phyloP scores from a whole-genome alignment of 2,797 vertebrate genomes.

The Meriones psammophilus region DNA sequence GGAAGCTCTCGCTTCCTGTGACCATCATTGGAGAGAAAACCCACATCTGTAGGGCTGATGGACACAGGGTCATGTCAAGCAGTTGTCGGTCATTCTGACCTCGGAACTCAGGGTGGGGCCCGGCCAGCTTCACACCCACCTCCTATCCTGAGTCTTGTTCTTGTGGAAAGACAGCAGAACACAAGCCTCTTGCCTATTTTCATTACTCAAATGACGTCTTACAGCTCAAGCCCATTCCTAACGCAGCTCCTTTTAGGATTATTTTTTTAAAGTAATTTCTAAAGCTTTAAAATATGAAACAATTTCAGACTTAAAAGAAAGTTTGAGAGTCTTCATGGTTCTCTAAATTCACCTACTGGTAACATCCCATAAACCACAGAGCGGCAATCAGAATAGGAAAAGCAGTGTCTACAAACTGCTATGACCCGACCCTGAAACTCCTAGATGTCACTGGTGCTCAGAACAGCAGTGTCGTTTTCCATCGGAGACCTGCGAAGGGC shows the following conservation, averaged over 20 bases:
- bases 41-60: not conserved
- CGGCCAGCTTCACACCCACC: not conserved
- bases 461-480: rapidly evolving
- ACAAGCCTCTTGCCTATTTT: not conserved
- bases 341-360: not conserved
- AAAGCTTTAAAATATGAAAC: not conserved
- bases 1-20: not conserved
- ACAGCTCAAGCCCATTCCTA: too few species aligned
- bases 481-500: not conserved
- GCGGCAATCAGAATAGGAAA: not conserved
- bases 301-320: not conserved
- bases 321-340: not conserved
- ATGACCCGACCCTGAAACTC: too few species aligned
- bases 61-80: not conserved
- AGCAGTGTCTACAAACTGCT: not conserved
- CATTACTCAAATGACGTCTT: not conserved
- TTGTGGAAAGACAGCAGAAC: not conserved
- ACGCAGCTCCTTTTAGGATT: not conserved
- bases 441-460: not conserved
- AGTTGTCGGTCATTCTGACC: not conserved
- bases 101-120: not conserved
- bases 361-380: not conserved
- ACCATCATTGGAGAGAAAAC: not conserved
- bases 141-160: not conserved
- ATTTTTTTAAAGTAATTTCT: not conserved